Conservation (phyloP, 2,888 invertebrate genomes). For the Melieria picta region DNA sequence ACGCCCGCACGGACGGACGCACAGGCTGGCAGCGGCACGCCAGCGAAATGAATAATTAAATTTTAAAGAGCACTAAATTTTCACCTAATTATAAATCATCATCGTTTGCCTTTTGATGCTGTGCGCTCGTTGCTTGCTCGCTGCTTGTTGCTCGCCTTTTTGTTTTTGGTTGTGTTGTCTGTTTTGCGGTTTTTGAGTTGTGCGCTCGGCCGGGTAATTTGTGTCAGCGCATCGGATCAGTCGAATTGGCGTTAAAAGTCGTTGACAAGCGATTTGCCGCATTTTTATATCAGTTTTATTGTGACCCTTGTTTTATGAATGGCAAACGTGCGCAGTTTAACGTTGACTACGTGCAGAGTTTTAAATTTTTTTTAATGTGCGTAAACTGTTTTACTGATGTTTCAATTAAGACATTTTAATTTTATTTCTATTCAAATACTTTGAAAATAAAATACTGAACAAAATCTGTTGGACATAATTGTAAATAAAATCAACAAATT, state of each 20-base stretch:
- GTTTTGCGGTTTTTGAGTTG: conserved; percentile 5
- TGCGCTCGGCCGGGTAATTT: conserved; percentile 24
- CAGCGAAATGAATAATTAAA: conserved; percentile 54
- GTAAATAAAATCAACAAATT: no score
- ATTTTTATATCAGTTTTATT: no score
- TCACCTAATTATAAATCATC: conserved; percentile 55
- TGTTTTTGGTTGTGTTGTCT: neutral
- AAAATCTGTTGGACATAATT: no score
- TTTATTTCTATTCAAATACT: no score
- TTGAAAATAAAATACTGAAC: no score
- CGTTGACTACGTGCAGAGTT: no score
- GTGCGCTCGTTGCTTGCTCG: neutral
- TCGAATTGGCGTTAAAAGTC: conserved; percentile 18
- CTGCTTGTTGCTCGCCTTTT: neutral
- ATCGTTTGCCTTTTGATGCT: conserved; percentile 9
- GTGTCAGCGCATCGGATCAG: conserved; percentile 28
- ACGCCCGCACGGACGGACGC: neutral
- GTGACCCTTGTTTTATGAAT: no score
- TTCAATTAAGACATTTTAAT: no score
- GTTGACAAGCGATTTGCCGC: conserved; percentile 11
- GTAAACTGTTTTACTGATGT: no score
- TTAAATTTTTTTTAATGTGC: no score
- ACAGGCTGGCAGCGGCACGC: conserved; percentile 38
- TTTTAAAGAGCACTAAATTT: conserved; percentile 57
- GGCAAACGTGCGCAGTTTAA: no score